A percentile compares a stretch with the other conserved stretches of the same genome.
These are phyloP conservation scores for Drosophila pruinosa DNA, from an alignment of 1,140 invertebrate species.

Conservation along the genomic window DNA sequence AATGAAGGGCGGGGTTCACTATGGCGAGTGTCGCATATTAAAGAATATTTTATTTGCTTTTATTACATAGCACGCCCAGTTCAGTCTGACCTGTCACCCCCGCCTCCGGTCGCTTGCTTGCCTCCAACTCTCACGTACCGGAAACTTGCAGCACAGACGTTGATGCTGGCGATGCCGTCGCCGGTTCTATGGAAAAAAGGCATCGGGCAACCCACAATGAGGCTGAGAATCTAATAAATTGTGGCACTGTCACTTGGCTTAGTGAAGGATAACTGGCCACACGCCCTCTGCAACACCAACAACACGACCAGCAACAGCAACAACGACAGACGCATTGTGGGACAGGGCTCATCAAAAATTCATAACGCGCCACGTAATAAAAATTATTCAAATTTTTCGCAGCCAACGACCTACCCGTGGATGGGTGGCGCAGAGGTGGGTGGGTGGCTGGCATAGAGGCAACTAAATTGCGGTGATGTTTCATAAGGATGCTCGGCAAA, in stretches of 20 bases:
- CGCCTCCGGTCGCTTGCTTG: background rate
- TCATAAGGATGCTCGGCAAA: constrained; percentile 53
- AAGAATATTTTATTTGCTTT: constrained; percentile 81
- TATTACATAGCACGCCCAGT: constrained; percentile 73
- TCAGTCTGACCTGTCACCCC: constrained; percentile 41
- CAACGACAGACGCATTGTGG: constrained; percentile 27
- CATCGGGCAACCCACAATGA: constrained; percentile 51
- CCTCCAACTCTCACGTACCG: constrained; percentile 43
- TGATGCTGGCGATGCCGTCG: constrained; percentile 43
- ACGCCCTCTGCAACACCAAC: constrained; percentile 49
- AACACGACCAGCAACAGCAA: constrained; percentile 30
- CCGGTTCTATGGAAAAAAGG: constrained; percentile 4
- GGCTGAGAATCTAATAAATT: constrained; percentile 82
- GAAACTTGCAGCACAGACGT: constrained; percentile 75
- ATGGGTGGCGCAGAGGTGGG: constrained; percentile 6
- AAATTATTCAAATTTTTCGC: constrained; percentile 82
- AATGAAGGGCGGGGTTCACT: constrained; percentile 35
- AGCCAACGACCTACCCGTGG: constrained; percentile 29
- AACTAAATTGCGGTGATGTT: constrained; percentile 80
- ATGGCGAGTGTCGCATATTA: constrained; percentile 78
- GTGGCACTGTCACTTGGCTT: constrained; percentile 80
- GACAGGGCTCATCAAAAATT: constrained; percentile 77
- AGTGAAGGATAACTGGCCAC: constrained; percentile 77
- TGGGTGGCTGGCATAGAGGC: constrained; percentile 23
- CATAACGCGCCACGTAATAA: constrained; percentile 82